Base-by-base conservation (phyloP, 2,797 vertebrate genomes). In the Potorous gilbertii region DNA sequence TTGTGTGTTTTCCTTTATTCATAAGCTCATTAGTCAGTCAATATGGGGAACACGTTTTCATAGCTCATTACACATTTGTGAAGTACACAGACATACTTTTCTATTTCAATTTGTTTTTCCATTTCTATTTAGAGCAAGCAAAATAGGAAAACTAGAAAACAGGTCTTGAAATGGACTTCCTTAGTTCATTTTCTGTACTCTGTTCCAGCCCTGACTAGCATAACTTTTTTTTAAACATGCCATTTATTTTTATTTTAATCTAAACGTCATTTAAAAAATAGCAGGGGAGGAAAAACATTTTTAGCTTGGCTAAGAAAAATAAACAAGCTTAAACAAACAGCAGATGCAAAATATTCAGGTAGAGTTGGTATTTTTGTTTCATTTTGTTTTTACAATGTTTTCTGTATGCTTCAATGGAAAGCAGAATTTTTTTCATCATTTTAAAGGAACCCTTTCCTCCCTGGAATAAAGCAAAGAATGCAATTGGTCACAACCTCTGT, bases 221-320 rank as follows among this genome's bases (percentile, higher is more conserved):
- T 96, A 98, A 97, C 96, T 31, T 96, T 97, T 96, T 96, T 97
- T 94, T 94, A 97, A 97, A 97, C 97, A 92, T 97, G 96, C 95
- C 96, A 96, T 98, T 98, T 96, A 96, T 97, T 97, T 97, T 98
- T 98, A 94, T 97, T 95, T 97, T 94, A 96, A 92, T 87, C 95
- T 95, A 95, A 97, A 89, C 40, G 89, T 96, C 90, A 94, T 87
- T 95, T 97, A 59, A 92, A 55, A 96, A 96, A 95, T 92, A 93
- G 92, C 95, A 93, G 91, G 96, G 96, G 24, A 95, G 96, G 96
- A 27, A 95, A 97, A 95, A 96, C 97, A 96, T 98, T 98, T 98
- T 98, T 96, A 97, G 97, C 93, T 98, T 98, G 95, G 54, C 97
- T 98, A 97, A 98, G 97, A 98, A 98, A 95, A 97, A 97, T 96